These are phyloP conservation scores for Tachycineta bicolor DNA, from an alignment of 2,113 vertebrate species.

Conservation along the genomic window DNA sequence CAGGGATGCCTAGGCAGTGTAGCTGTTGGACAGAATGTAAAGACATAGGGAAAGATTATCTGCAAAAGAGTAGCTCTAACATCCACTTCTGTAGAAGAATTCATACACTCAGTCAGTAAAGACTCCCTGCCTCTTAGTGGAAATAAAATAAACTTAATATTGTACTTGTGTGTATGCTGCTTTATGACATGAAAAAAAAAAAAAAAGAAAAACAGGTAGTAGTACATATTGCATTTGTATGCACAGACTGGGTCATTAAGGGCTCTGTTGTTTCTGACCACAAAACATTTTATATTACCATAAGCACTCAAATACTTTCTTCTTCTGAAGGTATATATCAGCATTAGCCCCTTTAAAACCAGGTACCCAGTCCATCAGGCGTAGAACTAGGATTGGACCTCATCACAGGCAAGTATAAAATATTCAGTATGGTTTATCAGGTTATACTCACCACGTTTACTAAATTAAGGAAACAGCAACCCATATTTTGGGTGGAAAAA, in stretches of 20 bases:
- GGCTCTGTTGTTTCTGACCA: background rate
- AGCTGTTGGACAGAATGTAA: background rate
- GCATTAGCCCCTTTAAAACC: background rate
- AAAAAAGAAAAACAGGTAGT: rapidly evolving
- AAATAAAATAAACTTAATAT: background rate
- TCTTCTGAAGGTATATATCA: background rate
- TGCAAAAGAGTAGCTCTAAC: background rate
- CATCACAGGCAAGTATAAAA: background rate
- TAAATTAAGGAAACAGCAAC: constrained; percentile 77
- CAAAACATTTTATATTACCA: background rate
- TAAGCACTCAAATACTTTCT: background rate
- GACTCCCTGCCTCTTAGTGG: background rate
- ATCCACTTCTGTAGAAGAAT: background rate
- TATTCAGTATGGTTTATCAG: background rate
- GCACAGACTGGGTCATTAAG: background rate
- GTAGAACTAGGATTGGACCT: background rate
- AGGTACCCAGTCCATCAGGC: background rate
- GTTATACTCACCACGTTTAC: constrained; percentile 76
- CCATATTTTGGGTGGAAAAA: constrained; percentile 78
- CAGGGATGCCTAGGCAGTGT: background rate
- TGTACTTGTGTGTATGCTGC: background rate
- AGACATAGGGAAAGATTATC: background rate
- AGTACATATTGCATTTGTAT: background rate
- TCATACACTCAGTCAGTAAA: background rate
- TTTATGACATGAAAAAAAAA: background rate